A percentile compares a stretch with the other conserved stretches of the same genome.
phyloP scores from a whole-genome alignment of 2,113 vertebrate species.

The Percina caprodes region DNA sequence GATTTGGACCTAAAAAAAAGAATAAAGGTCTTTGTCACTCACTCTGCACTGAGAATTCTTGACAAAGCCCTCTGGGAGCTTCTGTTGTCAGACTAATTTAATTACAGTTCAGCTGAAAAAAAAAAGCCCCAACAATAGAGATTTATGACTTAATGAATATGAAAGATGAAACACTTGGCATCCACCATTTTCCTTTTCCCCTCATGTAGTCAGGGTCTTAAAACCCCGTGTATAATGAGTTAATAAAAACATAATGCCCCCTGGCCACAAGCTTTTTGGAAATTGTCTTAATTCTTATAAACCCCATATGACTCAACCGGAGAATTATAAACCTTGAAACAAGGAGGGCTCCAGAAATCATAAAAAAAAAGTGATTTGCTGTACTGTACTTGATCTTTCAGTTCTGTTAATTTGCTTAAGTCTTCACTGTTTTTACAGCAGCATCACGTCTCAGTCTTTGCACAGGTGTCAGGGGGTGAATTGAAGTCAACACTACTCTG shows the following conservation, averaged over 20 bases:
- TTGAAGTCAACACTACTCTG: constrained; percentile 61
- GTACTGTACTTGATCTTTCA: constrained; percentile 12
- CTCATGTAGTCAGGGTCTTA: constrained; percentile 12
- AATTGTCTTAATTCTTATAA: constrained; percentile 30
- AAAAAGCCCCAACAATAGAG: constrained; percentile 32
- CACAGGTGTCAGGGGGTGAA: constrained; percentile 72
- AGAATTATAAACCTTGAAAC: constrained; percentile 53
- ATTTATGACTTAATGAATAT: constrained; percentile 67
- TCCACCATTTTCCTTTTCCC: constrained; percentile 47
- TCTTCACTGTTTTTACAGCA: constrained; percentile 47
- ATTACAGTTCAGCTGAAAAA: constrained; percentile 60
- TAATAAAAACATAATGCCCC: constrained; percentile 47
- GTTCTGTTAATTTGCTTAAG: constrained; percentile 44
- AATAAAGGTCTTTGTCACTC: constrained; percentile 10
- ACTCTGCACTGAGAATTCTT: not conserved
- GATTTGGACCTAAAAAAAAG: no score
- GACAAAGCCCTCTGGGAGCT: constrained; percentile 29
- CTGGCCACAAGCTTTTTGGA: constrained; percentile 26
- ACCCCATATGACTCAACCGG: constrained; percentile 23
- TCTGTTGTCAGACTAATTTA: constrained; percentile 53
- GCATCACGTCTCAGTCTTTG: constrained; percentile 58
- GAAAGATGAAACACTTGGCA: constrained; percentile 51
- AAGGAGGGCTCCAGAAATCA: constrained; percentile 16
- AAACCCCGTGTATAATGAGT: constrained; percentile 50
- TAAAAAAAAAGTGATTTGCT: constrained; percentile 21